Percentiles rank a stretch among this genome's conserved stretches.
These are phyloP conservation scores for Machaerirhynchus nigripectus DNA, from an alignment of 2,113 vertebrate species.

Conservation along the genomic window DNA sequence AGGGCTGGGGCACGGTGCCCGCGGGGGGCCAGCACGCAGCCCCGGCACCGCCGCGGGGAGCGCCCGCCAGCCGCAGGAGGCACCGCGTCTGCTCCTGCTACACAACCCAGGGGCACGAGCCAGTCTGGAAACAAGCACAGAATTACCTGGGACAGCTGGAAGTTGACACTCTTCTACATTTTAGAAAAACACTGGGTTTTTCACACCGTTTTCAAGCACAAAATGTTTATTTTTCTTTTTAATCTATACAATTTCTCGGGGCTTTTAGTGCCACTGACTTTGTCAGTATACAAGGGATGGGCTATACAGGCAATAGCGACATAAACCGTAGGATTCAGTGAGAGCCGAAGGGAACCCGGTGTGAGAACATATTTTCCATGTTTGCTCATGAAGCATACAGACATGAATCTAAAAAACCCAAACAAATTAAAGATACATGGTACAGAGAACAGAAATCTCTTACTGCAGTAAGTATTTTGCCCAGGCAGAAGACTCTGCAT, in stretches of 20 bases:
- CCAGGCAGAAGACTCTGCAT: slow-evolving; percentile 84
- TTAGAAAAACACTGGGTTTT: slow-evolving; percentile 53
- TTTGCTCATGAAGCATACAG: slow-evolving; percentile 75
- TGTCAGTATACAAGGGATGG: slow-evolving; percentile 73
- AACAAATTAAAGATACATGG: slow-evolving; percentile 74
- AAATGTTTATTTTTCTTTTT: slow-evolving; percentile 94
- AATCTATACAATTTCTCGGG: slow-evolving; percentile 83
- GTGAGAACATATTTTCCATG: slow-evolving; percentile 65
- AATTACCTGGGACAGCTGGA: background rate
- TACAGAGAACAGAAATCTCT: slow-evolving; percentile 91
- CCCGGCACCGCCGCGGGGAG: rapidly evolving
- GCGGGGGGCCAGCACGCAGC: rapidly evolving
- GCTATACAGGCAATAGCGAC: slow-evolving; percentile 78
- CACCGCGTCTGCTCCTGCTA: background rate
- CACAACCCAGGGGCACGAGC: background rate
- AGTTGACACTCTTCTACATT: background rate
- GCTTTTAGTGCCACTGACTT: slow-evolving; percentile 80
- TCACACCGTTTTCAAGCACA: slow-evolving; percentile 85
- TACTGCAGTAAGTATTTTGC: slow-evolving; percentile 79
- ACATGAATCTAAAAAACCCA: slow-evolving; percentile 71
- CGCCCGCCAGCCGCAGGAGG: background rate
- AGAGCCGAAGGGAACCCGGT: slow-evolving; percentile 52
- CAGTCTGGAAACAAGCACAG: background rate
- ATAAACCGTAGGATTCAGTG: slow-evolving; percentile 72
- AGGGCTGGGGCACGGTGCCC: background rate